A percentile compares a stretch with the other conserved stretches of the same genome.
These are phyloP conservation scores for Marasmarcha lunaedactyla DNA, from an alignment of 2,888 invertebrate genomes.

Conservation along the genomic window DNA sequence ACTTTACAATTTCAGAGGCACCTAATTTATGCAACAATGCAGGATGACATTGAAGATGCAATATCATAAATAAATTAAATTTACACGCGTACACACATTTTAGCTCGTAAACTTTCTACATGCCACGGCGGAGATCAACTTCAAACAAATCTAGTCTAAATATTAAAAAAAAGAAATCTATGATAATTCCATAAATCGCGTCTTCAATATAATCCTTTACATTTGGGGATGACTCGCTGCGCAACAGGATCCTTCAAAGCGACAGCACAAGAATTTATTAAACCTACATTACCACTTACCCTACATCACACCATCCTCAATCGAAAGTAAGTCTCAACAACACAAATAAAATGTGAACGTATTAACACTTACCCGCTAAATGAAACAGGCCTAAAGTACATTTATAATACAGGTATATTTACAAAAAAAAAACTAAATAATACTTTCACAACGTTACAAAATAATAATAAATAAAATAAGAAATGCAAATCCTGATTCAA, in stretches of 20 bases:
- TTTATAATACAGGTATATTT: slow-evolving; percentile 38
- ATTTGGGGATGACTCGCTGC: no score
- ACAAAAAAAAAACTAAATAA: slow-evolving; percentile 25
- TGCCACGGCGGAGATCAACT: no score
- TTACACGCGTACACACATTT: background rate
- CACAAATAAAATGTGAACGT: slow-evolving; percentile 53
- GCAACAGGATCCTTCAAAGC: no score
- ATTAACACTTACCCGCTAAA: slow-evolving; percentile 45
- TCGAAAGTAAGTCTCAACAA: slow-evolving; percentile 27
- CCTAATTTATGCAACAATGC: no score
- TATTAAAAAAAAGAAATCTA: no score
- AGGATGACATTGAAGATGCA: no score
- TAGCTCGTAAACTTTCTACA: no score
- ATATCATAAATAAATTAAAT: background rate
- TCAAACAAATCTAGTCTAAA: no score
- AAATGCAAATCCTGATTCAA: background rate
- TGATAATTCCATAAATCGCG: no score
- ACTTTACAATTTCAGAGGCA: no score
- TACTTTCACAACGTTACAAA: slow-evolving; percentile 10
- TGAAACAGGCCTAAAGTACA: slow-evolving; percentile 26
- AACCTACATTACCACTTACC: slow-evolving; percentile 2
- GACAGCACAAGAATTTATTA: slow-evolving; percentile 1
- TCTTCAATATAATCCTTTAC: no score
- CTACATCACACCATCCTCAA: slow-evolving; percentile 14
- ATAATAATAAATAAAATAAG: background rate